phyloP scores from a whole-genome alignment of 2,113 vertebrate species.

The Illadopsis cleaveri region DNA sequence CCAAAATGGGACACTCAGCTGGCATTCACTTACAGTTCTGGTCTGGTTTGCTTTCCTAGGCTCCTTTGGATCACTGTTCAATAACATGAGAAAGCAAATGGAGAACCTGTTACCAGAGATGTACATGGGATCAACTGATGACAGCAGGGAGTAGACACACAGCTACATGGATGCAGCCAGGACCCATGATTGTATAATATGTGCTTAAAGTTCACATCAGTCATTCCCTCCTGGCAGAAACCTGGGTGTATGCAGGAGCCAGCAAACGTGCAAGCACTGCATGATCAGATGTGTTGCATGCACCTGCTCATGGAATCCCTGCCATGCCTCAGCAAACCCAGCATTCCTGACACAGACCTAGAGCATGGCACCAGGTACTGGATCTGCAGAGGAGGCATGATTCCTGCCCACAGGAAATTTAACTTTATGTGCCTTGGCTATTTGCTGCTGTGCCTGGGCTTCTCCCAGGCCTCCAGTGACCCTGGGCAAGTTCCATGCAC shows the following conservation, averaged over 20 bases:
- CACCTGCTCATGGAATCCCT: neutral
- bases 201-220: neutral
- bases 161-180: neutral
- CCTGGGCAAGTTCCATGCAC: neutral
- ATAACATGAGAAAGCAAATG: neutral
- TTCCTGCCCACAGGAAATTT: neutral
- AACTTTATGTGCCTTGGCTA: neutral
- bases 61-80: rapidly evolving
- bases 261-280: neutral
- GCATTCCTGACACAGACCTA: neutral
- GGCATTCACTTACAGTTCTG: neutral
- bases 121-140: neutral
- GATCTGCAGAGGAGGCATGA: neutral
- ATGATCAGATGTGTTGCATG: neutral
- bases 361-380: neutral
- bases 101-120: neutral
- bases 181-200: neutral
- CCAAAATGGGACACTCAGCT: neutral
- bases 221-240: neutral
- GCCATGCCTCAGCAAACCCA: neutral
- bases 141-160: neutral
- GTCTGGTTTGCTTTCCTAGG: neutral
- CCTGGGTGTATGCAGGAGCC: rapidly evolving
- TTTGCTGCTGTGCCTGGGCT: neutral
- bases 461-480: neutral